Conservation (phyloP, 2,797 vertebrate genomes). For the Linurgus olivaceus region DNA sequence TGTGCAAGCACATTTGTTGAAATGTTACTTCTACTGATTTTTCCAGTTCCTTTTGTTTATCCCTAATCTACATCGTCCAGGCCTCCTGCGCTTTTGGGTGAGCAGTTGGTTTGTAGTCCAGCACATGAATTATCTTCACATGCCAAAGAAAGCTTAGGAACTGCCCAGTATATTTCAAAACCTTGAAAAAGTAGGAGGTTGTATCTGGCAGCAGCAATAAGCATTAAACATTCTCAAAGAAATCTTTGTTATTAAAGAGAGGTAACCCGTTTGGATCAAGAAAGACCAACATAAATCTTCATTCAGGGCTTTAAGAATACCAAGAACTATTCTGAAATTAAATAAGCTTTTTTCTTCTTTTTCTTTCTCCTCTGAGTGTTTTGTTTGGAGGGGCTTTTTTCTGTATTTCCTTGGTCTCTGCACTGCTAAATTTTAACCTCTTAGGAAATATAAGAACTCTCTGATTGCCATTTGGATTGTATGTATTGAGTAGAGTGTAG, state of each 20-base stretch:
- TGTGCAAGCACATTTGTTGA: background rate
- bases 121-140: conserved; percentile 13
- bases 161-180: conserved; percentile 58
- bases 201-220: conserved; percentile 52
- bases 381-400: background rate
- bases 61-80: background rate
- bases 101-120: background rate
- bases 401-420: background rate
- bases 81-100: background rate
- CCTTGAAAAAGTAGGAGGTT: conserved; percentile 40
- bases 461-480: background rate
- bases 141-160: conserved; percentile 65
- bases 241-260: conserved; percentile 50
- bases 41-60: conserved; percentile 48
- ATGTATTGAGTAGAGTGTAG: background rate
- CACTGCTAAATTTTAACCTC: background rate
- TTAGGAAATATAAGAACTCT: background rate
- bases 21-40: conserved; percentile 21
- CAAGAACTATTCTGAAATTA: background rate
- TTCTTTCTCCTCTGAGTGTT: background rate
- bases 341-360: background rate
- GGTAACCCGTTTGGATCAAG: conserved; percentile 7
- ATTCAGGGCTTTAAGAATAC: background rate
- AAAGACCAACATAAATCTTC: conserved; percentile 34
- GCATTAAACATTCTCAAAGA: conserved; percentile 50